Conservation (phyloP, 2,888 invertebrate genomes). For the Dione juno region DNA sequence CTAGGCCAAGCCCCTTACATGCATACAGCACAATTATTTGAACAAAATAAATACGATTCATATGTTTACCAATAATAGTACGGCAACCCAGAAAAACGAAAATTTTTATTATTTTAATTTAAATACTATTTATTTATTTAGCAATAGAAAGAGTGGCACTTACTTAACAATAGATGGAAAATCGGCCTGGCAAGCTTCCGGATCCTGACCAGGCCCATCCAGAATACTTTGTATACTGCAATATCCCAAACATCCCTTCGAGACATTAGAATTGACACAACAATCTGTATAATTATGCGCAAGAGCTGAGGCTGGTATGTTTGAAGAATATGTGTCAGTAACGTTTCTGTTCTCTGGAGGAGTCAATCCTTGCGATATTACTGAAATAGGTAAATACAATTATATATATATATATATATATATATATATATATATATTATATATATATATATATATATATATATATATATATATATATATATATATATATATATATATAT, state of each 20-base stretch:
- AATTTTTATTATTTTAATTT: too few species aligned
- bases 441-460: too few species aligned
- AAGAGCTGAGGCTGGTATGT: slow-evolving; percentile 68
- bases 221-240: slow-evolving; percentile 91
- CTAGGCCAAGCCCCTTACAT: background rate
- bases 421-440: too few species aligned
- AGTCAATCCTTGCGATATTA: slow-evolving; percentile 85
- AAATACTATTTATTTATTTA: too few species aligned
- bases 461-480: too few species aligned
- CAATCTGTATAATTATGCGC: slow-evolving; percentile 93
- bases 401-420: too few species aligned
- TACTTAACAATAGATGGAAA: slow-evolving; percentile 89
- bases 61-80: too few species aligned
- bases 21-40: background rate
- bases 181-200: slow-evolving; percentile 91
- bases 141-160: too few species aligned
- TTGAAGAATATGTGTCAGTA: slow-evolving; percentile 76
- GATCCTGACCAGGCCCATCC: slow-evolving; percentile 91
- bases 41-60: background rate
- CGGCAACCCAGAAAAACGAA: too few species aligned
- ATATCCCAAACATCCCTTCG: slow-evolving; percentile 89
- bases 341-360: slow-evolving; percentile 83
- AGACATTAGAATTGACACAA: slow-evolving; percentile 88
- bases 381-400: slow-evolving; percentile 62
- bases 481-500: too few species aligned